Base-by-base conservation (phyloP, 1,140 invertebrate genomes). In the Brachionus plicatilis region DNA sequence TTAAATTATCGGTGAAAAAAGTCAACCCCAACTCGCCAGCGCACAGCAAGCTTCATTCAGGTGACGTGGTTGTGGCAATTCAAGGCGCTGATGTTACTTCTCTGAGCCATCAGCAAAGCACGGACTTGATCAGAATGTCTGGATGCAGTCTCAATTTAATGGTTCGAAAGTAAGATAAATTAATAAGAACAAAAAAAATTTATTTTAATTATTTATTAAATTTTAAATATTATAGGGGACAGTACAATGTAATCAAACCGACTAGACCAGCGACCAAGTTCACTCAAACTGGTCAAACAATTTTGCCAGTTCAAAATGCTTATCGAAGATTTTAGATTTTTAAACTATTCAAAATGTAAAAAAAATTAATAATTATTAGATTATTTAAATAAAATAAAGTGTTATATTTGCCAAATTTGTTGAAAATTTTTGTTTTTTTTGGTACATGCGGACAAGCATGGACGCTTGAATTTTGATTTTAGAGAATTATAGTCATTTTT, bases 251-350 rank as follows among this genome's bases (percentile, higher is more conserved):
- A 33, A 82, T 82, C 17, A 82, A 82, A 29, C 79, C 79, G 17
- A 82, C 53, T 14, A 82, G 79, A 68, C 79, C 79, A 45, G 50
- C 79, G 14, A 68, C 65, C 12, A 82, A 82, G 33, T 82, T 82
- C 43, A 82, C 79, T 65, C 79, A 82, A 68, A 65, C 79, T 65
- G 79, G 79, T 14, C 53, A 68, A 60, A 82, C 79, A 41, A 82
- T 82, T 82, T 11, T 82, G 24, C 79, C 79, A 37, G 79, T 47
- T 65, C 79, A 82, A 66, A 82, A 82, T 68, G 79, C 79, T 47
- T 82, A 82, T 37, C 50, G 53, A 82, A 60, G 79, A 60, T 82
- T 82, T 47, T 82, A 68, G 65, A 20, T 17, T 24, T 20, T 66
- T 66, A 24, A 66, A 4, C 17, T 33, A 66, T 27, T 37, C 6